These are phyloP conservation scores for Drosophila ohnishii DNA, from an alignment of 1,140 invertebrate species.

Conservation along the genomic window DNA sequence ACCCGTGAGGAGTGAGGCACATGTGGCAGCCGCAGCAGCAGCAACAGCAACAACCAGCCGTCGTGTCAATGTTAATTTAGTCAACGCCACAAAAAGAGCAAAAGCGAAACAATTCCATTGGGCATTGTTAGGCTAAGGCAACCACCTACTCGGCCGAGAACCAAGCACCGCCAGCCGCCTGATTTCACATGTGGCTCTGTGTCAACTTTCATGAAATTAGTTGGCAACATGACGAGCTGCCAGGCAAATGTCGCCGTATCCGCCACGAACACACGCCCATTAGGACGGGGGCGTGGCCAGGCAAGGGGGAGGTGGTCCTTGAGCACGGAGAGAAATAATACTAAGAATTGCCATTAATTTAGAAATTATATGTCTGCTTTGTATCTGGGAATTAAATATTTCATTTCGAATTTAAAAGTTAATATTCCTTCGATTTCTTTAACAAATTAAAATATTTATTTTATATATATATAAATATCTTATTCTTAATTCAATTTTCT, in stretches of 20 bases:
- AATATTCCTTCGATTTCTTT: too few relatives aligned
- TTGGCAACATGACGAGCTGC: constrained; percentile 82
- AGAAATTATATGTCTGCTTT: not conserved
- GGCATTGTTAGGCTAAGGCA: constrained; percentile 69
- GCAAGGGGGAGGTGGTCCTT: not conserved
- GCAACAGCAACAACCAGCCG: constrained; percentile 44
- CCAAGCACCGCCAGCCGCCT: constrained; percentile 45
- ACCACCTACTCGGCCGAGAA: constrained; percentile 21
- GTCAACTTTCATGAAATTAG: constrained; percentile 82
- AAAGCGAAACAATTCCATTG: constrained; percentile 74
- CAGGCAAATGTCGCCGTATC: constrained; percentile 50
- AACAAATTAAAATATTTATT: not conserved
- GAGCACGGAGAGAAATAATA: not conserved
- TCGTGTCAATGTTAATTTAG: constrained; percentile 81
- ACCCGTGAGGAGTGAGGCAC: constrained; percentile 49
- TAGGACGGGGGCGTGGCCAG: constrained; percentile 16
- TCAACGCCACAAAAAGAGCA: constrained; percentile 61
- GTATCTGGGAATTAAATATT: not conserved
- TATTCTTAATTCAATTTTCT: not conserved
- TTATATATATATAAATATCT: too few relatives aligned
- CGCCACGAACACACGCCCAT: constrained; percentile 70
- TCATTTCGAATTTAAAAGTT: not conserved
- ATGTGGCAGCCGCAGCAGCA: constrained; percentile 61
- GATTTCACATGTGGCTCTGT: constrained; percentile 79
- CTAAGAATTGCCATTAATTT: fast-evolving